Evolutionary conservation across 2,797 vertebrate species (phyloP), one percentile per base, ranked within the genome.

Genomic region (Arrhamphus sclerolepis): DNA sequence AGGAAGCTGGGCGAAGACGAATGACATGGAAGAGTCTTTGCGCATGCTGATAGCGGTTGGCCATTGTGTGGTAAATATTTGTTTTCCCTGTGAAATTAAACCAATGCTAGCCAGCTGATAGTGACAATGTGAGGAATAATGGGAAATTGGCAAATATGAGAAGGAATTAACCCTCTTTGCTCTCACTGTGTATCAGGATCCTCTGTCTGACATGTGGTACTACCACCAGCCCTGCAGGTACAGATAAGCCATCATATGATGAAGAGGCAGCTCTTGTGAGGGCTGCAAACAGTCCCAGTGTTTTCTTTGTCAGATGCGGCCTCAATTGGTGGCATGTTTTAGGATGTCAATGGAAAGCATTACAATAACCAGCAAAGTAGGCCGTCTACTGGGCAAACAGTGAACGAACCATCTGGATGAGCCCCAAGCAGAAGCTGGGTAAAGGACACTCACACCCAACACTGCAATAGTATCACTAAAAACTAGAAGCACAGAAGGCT

Each of bases 21-120:
- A 71, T 64, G 55, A 72, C 76, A 52, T 64, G 51, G 46, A 21
- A 4, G 21, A 56, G 38, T 17, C 17, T 17, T 46, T 26, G 44
- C 38, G 53, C 16, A 51, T 40, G 64, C n/a, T 44, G 17, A 42
- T 34, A 38, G 53, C 21, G 60, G 7, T 58, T 21, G 70, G 46
- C 19, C 75, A 49, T 49, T 56, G 22, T 46, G 62, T 28, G 6
- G 58, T 49, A 43, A 47, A 70, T 72, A 82, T 80, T 77, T 61
- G 83, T 84, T 84, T 61, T 72, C 75, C 62, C 74, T 60, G 75
- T 80, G 85, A 86, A 86, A 87, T 87, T 87, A 83, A 89, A 82
- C 72, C 64, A 78, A 80, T 79, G 65, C 63, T 52, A 68, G 72
- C 66, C 48, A 70, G 80, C 72, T 76, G 80, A 88, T 79, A 64